Evolutionary conservation across 2,888 invertebrate species (phyloP).

Genomic region (Drosophila subsilvestris): DNA sequence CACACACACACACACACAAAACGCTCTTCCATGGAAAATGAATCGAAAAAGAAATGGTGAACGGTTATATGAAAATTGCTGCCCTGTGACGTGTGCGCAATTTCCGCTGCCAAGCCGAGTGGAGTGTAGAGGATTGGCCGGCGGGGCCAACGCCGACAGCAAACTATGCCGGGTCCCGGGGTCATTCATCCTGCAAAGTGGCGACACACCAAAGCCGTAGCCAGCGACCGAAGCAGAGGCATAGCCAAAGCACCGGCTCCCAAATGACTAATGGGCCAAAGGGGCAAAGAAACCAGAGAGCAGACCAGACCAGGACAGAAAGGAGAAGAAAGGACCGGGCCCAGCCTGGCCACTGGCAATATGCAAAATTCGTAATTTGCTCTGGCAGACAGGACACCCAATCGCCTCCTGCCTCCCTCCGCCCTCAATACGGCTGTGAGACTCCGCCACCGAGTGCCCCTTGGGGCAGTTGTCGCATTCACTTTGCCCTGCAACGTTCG

Average conservation of each 20-base stretch:
- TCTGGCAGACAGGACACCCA: conserved; percentile 58
- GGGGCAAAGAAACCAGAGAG: conserved; percentile 30
- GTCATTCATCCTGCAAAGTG: conserved; percentile 80
- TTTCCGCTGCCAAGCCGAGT: conserved; percentile 54
- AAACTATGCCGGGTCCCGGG: conserved; percentile 61
- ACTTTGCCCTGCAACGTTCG: conserved; percentile 60
- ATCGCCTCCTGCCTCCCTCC: background rate
- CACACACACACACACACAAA: too few species aligned
- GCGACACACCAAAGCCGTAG: conserved; percentile 74
- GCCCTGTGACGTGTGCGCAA: conserved; percentile 70
- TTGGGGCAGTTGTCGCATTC: conserved; percentile 48
- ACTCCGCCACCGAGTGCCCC: conserved; percentile 1
- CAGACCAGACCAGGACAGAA: too few species aligned
- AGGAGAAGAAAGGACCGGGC: conserved; percentile 44
- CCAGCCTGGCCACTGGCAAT: conserved; percentile 63
- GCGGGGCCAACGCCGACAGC: background rate
- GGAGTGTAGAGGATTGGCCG: background rate
- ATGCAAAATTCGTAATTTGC: conserved; percentile 79
- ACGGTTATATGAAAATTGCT: conserved; percentile 50
- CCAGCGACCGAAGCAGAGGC: conserved; percentile 7
- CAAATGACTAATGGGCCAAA: conserved; percentile 70
- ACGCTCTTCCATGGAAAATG: background rate
- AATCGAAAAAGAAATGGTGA: conserved; percentile 26
- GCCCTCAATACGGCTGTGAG: conserved; percentile 1
- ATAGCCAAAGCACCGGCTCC: conserved; percentile 28